Base-by-base conservation (phyloP, 2,113 vertebrate genomes). In the Eurystomus gularis region DNA sequence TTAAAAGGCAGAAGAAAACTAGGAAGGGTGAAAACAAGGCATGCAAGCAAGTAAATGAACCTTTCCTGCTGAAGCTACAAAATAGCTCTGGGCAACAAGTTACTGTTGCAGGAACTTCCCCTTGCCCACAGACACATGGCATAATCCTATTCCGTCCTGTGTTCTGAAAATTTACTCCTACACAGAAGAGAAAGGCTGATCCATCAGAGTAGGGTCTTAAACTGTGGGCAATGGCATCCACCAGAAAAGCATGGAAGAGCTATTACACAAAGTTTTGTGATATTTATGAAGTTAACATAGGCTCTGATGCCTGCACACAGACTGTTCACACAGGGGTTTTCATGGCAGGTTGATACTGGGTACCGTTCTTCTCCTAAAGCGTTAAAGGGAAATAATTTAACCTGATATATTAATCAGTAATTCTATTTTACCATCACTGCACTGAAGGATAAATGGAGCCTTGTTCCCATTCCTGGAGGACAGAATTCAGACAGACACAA, bases 171-270 rank as follows among this genome's bases (percentile, higher is more conserved):
- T 35, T 23, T 18, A 26, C 1, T 26, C 2, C 0, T 7, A 11
- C 28, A n/a, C 16, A 49, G 17, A 33, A n/a, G 13, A 49, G 17
- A 33, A 44, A 73, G 42, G 13, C 37, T 31, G 46, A n/a, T 33
- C 40, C 17, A 5, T 4, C 0, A 0, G 46, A 55, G 40, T 3
- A 35, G 18, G 52, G 21, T 17, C 3, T 26, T 17, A 16, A 20
- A 33, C 68, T 17, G 33, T 14, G 44, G 60, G 35, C 26, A 16
- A 26, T 12, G n/a, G 16, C 44, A 51, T 7, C 31, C 17, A 4
- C 6, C 1, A 48, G 64, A 40, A 82, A 82, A 75, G 25, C 40
- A 51, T 3, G 18, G 26, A 17, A 0, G 4, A 73, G 69, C 3
- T 35, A 48, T 19, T 62, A 44, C 18, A 40, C 51, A 7, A 31